Evolutionary conservation across 2,797 vertebrate species (phyloP).

Genomic region (Pseudochirops corinnae): DNA sequence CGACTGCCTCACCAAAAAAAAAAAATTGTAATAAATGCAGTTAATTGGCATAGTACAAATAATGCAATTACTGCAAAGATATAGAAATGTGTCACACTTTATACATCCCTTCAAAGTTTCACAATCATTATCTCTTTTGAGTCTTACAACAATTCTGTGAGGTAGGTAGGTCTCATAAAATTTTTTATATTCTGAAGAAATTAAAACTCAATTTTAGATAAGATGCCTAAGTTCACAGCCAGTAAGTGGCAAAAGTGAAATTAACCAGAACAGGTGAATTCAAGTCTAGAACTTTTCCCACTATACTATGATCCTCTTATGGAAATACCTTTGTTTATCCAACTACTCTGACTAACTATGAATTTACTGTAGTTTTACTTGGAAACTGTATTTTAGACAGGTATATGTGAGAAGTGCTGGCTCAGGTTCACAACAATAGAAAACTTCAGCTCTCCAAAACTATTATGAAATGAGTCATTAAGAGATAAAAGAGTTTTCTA

Average conservation of each 20-base stretch:
- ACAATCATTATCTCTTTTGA: background rate
- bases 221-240: background rate
- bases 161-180: background rate
- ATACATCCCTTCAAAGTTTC: background rate
- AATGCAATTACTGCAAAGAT: background rate
- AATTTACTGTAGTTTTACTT: background rate
- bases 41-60: background rate
- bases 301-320: background rate
- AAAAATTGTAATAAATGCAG: background rate
- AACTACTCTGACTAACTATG: background rate
- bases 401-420: background rate
- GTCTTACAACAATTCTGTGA: background rate
- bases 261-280: background rate
- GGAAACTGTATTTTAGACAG: background rate
- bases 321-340: background rate
- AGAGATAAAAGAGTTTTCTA: background rate
- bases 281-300: background rate
- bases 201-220: background rate
- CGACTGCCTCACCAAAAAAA: too few species aligned
- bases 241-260: background rate
- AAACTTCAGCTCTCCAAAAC: background rate
- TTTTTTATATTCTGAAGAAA: background rate
- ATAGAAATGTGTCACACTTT: background rate
- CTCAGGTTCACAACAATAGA: background rate
- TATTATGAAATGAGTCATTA: background rate